phyloP scores from a whole-genome alignment of 2,113 vertebrate genomes.

The Trematomus loennbergii region DNA sequence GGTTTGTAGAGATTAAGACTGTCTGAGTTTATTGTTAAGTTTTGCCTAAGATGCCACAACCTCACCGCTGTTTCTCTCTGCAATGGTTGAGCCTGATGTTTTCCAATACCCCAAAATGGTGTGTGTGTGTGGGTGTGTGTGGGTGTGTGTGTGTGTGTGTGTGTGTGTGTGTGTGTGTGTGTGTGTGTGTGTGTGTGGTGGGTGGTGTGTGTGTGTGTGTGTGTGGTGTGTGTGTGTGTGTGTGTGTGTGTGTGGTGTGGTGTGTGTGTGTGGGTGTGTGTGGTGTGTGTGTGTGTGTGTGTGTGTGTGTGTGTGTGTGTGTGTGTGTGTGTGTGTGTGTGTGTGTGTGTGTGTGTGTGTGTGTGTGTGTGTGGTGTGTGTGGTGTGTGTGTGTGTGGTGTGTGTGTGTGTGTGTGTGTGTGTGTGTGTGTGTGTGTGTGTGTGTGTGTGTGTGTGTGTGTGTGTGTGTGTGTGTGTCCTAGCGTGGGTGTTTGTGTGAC shows the following conservation, averaged over 20 bases:
- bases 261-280: too few species aligned
- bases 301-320: neutral
- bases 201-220: too few species aligned
- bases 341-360: neutral
- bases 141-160: conserved; percentile 1
- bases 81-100: conserved; percentile 58
- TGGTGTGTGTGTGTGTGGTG: conserved; percentile 17
- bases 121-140: neutral
- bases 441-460: neutral
- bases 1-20: neutral
- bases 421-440: neutral
- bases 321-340: conserved; percentile 9
- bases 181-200: too few species aligned
- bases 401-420: too few species aligned
- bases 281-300: neutral
- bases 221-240: neutral
- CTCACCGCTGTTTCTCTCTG: conserved; percentile 12
- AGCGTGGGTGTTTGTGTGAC: conserved; percentile 21
- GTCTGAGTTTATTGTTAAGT: conserved; percentile 25
- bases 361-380: neutral
- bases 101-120: conserved; percentile 40
- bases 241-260: neutral
- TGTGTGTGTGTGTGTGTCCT: neutral
- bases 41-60: conserved; percentile 37
- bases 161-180: neutral